Evolutionary conservation across 1,140 invertebrate genomes (phyloP), one percentile per base, ranked within the genome.

Genomic region (Lysiphlebus fabarum): DNA sequence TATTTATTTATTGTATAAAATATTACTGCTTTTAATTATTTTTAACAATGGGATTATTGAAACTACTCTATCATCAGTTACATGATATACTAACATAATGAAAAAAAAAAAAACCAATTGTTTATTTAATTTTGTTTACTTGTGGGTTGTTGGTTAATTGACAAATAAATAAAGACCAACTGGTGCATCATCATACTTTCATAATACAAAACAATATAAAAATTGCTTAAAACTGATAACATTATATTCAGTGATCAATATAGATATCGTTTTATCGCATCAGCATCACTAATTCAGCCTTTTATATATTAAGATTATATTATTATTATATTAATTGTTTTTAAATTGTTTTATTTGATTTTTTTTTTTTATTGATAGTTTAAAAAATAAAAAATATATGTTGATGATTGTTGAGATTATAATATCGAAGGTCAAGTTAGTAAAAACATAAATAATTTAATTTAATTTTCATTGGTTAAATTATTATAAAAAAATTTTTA

Each of bases 201-300:
- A 55, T 55, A 64, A 58, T 51, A 62, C 59, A 56, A 64, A 57
- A 68, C 61, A 65, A 66, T 50, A 45, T 41, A 62, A 56, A 50
- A 63, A 66, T 70, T 58, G 69, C 72, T 72, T 71, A 41, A 63
- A 63, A 63, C 66, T 59, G 57, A 61, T 62, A 65, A 66, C 63
- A 69, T 65, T 67, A 2, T 65, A 67, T 70, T 48, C 58, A 60
- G 37, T 12, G 40, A 59, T 49, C 9, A 61, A 61, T 56, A 26
- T 56, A 26, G 47, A 34, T 56, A 68, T 68, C 66, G 64, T 67
- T 69, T 72, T 68, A 61, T 75, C 71, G 70, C 73, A 73, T 73
- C 73, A 70, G 70, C 71, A 75, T 70, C 67, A 70, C 70, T 73
- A 74, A 72, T 73, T 75, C 68, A 68, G 66, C 70, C 69, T 71